Conservation (phyloP, 2,113 vertebrate species). For the Burhinus bistriatus region DNA sequence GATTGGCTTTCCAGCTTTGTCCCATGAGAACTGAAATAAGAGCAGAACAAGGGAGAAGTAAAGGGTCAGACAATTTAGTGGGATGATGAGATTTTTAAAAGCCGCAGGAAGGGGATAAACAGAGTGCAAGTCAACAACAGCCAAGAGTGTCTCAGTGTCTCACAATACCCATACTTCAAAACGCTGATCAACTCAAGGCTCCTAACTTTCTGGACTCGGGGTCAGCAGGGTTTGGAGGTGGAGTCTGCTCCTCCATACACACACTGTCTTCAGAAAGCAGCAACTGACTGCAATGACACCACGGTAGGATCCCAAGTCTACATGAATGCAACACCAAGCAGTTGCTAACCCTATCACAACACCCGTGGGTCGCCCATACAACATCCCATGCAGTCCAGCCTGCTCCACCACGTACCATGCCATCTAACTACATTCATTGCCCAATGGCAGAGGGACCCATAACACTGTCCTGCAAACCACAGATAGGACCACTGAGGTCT, state of each 20-base stretch:
- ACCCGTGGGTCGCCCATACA: neutral
- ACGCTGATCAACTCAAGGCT: neutral
- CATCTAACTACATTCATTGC: fast-evolving
- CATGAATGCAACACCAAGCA: neutral
- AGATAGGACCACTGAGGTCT: fast-evolving
- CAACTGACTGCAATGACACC: fast-evolving
- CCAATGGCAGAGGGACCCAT: fast-evolving
- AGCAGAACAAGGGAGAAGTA: neutral
- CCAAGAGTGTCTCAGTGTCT: neutral
- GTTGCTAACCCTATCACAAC: neutral
- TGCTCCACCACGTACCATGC: fast-evolving
- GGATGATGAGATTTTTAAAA: neutral
- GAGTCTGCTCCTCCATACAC: neutral
- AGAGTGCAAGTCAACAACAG: neutral
- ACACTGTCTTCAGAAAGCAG: neutral
- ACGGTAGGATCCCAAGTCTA: neutral
- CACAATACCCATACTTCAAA: fast-evolving
- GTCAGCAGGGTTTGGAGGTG: neutral
- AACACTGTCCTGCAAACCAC: neutral
- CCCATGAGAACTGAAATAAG: neutral
- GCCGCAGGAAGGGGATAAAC: neutral
- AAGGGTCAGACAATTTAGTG: neutral
- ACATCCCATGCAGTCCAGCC: neutral
- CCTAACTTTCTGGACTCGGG: fast-evolving
- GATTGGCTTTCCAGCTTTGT: neutral